These are phyloP conservation scores for Megaptera novaeangliae DNA, from an alignment of 2,113 vertebrate genomes.

Conservation along the genomic window DNA sequence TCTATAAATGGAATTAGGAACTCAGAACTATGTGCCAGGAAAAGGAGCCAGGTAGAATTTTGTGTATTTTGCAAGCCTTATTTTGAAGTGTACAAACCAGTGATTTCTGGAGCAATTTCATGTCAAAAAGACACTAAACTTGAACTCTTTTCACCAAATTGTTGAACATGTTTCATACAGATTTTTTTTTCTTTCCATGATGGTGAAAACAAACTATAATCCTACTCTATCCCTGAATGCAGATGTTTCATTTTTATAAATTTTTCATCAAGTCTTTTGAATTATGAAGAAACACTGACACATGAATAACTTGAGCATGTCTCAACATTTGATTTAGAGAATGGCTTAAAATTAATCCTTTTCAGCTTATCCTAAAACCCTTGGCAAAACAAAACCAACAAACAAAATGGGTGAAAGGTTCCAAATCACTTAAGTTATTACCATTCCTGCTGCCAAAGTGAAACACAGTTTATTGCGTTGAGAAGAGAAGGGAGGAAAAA, in stretches of 20 bases:
- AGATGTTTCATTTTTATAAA: background rate
- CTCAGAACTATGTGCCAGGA: background rate
- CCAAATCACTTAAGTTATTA: background rate
- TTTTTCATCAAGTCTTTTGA: background rate
- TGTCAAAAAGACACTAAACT: background rate
- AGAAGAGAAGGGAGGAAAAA: background rate
- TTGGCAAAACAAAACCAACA: background rate
- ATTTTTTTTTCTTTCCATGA: background rate
- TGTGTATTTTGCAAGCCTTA: background rate
- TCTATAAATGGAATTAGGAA: conserved; percentile 42
- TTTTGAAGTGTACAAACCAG: background rate
- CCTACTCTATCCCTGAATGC: background rate
- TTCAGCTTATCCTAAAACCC: background rate
- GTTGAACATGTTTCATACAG: background rate
- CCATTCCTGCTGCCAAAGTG: background rate
- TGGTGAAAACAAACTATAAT: background rate
- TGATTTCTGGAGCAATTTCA: conserved; percentile 19
- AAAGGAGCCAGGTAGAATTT: background rate
- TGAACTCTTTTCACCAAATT: background rate
- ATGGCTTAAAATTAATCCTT: background rate
- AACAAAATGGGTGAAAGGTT: background rate
- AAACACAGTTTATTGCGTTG: background rate
- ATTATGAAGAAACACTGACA: background rate
- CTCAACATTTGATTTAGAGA: background rate
- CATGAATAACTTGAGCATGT: background rate